Conservation (phyloP, 2,888 invertebrate genomes). For the Yponomeuta plumbellus region DNA sequence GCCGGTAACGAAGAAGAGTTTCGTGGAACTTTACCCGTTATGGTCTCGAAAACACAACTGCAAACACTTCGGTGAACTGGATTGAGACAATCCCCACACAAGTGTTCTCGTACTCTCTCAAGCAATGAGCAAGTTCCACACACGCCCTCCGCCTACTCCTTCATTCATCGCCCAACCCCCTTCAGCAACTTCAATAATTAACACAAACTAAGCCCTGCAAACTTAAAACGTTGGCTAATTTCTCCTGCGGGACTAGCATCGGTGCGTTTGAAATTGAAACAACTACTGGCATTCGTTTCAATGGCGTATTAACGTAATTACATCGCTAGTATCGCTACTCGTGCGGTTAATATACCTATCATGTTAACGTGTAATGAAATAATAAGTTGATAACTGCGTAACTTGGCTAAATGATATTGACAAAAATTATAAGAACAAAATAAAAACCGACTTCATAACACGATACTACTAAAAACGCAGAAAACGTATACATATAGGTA, state of each 20-base stretch:
- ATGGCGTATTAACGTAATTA: background rate
- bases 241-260: slow-evolving; percentile 33
- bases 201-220: slow-evolving; percentile 46
- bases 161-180: background rate
- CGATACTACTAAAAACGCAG: too few species aligned
- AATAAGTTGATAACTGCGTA: background rate
- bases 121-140: background rate
- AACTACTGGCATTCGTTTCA: background rate
- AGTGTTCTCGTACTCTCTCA: background rate
- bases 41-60: slow-evolving; percentile 15
- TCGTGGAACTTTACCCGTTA: slow-evolving; percentile 15
- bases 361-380: background rate
- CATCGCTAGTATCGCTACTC: background rate
- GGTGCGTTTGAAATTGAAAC: slow-evolving; percentile 20
- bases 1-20: background rate
- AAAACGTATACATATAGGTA: too few species aligned
- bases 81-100: slow-evolving; percentile 12
- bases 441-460: too few species aligned
- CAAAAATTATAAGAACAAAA: too few species aligned
- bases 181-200: slow-evolving; percentile 5
- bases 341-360: background rate
- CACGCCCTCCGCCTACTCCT: background rate
- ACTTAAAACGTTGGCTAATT: slow-evolving; percentile 59
- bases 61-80: slow-evolving; percentile 14
- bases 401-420: background rate